phyloP scores from a whole-genome alignment of 2,113 vertebrate genomes.

The Argyrosomus japonicus region DNA sequence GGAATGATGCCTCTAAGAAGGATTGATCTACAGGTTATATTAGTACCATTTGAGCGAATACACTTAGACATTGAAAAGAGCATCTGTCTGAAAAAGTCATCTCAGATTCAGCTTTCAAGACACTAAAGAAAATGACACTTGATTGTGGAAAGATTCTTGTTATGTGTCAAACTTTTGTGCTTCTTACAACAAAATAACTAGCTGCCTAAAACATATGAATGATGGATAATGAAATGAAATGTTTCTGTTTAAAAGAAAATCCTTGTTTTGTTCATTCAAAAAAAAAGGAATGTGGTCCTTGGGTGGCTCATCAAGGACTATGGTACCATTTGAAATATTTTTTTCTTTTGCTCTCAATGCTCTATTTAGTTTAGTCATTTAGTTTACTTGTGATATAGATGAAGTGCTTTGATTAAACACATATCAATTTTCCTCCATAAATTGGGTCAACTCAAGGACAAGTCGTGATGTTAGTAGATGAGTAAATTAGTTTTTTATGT shows the following conservation, averaged over 20 bases:
- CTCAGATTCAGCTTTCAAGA: neutral
- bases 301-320: constrained; percentile 1
- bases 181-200: too few species aligned
- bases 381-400: neutral
- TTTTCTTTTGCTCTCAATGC: neutral
- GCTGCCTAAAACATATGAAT: too few species aligned
- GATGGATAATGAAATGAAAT: neutral
- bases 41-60: neutral
- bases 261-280: neutral
- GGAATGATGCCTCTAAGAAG: neutral
- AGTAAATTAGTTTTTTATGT: neutral
- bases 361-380: neutral
- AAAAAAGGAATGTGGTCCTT: neutral
- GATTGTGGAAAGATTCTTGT: neutral
- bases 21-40: neutral
- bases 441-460: neutral
- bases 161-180: neutral
- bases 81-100: neutral
- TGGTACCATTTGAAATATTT: neutral
- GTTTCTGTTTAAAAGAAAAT: neutral
- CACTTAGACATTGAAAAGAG: neutral
- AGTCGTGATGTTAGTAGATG: neutral
- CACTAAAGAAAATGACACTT: neutral
- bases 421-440: neutral
- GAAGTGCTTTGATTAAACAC: constrained; percentile 1